Conservation (phyloP, 2,113 vertebrate genomes). For the Cyprinodon tularosa region DNA sequence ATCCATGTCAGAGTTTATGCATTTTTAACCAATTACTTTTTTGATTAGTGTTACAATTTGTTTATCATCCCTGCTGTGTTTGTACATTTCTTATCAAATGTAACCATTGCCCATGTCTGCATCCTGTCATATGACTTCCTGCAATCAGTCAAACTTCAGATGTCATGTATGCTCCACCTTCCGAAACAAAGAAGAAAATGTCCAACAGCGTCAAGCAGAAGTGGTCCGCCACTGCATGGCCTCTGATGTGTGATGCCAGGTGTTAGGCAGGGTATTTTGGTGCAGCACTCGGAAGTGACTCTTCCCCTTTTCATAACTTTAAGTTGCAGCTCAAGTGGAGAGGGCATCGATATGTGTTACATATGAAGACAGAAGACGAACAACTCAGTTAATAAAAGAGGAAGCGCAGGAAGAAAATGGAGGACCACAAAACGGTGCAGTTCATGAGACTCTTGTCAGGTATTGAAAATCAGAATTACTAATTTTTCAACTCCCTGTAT, state of each 20-base stretch:
- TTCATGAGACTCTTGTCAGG: constrained; percentile 72
- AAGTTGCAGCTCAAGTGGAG: not conserved
- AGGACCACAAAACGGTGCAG: constrained; percentile 5
- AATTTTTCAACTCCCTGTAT: not conserved
- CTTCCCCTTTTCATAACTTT: not conserved
- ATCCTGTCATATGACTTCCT: constrained; percentile 74
- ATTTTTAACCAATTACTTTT: not conserved
- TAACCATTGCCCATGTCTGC: not conserved
- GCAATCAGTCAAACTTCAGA: constrained; percentile 9
- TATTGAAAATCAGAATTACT: constrained; percentile 44
- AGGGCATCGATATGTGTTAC: not conserved
- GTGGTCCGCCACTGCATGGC: not conserved
- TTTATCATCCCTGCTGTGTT: not conserved
- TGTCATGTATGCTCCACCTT: constrained; percentile 19
- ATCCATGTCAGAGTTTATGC: not conserved
- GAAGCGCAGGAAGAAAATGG: constrained; percentile 54
- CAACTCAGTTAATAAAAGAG: constrained; percentile 7
- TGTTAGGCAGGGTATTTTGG: constrained; percentile 2
- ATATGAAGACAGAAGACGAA: not conserved
- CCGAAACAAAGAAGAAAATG: not conserved
- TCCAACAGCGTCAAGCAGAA: not conserved
- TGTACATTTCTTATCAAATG: not conserved
- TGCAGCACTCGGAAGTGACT: constrained; percentile 19
- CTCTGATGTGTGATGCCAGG: too few relatives aligned
- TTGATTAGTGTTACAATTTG: not conserved